Base-by-base conservation (phyloP, 1,140 invertebrate species). In the Zaprionus camerounensis region DNA sequence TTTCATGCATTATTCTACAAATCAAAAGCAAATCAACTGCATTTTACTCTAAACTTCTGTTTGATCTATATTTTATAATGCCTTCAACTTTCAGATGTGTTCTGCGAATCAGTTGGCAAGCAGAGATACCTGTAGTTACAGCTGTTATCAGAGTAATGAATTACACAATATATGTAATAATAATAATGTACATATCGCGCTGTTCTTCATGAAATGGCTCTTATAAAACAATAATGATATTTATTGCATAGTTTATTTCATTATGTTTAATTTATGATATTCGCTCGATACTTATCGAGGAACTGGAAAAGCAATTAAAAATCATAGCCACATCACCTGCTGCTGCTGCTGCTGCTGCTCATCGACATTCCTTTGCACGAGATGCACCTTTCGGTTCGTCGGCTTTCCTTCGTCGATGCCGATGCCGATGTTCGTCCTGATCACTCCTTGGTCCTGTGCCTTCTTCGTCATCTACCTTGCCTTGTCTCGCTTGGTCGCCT, bases 401-500 rank as follows among this genome's bases (percentile, higher is more conserved):
- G 44, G 71, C 71, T 76, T 76, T 71, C 46, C 68, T 75, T 58
- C 56, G 59, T 51, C 3, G 72, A 20, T 20, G 20, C 20, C 20
- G 58, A 12, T 51, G 7, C 58, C 58, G 28, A 13, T 53, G 7
- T n/a, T 66, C 36, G 64, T 66, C 51, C 63, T 66, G 62, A 65
- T 55, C 28, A 53, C 31, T 24, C 22, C 51, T 38, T 41, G 15
- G 41, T 22, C 7, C 13, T 56, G 31, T 24, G 22, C 31, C 17
- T 61, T 22, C 36, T 6, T 62, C n/a, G 9, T 22, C 11, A 20
- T 20, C 67, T 41, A 20, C n/a, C 13, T n/a, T 2, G 31, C n/a
- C 66, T 36, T 51, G 65, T 34, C 67, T 74, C 74, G 80, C 84
- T 88, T 80, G 84, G 84, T 72, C 72, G 86, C 83, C 72, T 69